phyloP scores from a whole-genome alignment of 2,888 invertebrate genomes.

The Caprella mutica region DNA sequence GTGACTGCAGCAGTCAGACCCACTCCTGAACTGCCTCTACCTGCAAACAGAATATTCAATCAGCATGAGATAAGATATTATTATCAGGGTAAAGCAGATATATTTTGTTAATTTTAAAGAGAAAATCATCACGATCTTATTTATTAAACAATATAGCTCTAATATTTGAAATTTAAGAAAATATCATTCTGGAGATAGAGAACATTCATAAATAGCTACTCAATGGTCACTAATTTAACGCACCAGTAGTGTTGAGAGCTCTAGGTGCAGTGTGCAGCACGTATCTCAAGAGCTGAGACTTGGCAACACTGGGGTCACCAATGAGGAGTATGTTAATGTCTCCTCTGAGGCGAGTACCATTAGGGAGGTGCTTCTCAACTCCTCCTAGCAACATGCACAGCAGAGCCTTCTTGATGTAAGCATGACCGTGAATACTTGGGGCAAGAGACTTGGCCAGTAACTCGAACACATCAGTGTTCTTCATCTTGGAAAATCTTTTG shows the following conservation, averaged over 20 bases:
- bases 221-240: too few species aligned
- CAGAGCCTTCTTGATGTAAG: conserved; percentile 90
- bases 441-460: conserved; percentile 81
- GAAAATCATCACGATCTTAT: too few species aligned
- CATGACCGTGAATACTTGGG: conserved; percentile 95
- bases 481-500: conserved; percentile 55
- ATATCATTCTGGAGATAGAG: too few species aligned
- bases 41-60: too few species aligned
- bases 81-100: too few species aligned
- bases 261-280: conserved; percentile 88
- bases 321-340: conserved; percentile 86
- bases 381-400: conserved; percentile 89
- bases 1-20: conserved; percentile 98
- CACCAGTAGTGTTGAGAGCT: conserved; percentile 93
- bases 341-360: conserved; percentile 81
- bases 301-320: conserved; percentile 98
- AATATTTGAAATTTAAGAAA: too few species aligned
- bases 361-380: conserved; percentile 80
- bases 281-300: conserved; percentile 88
- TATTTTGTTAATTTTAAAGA: too few species aligned
- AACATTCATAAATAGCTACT: too few species aligned
- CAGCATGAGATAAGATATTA: too few species aligned
- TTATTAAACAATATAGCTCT: too few species aligned
- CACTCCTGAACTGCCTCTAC: conserved; percentile 94
- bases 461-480: conserved; percentile 63